These are phyloP conservation scores for Distichodus sexfasciatus DNA, from an alignment of 2,797 vertebrate genomes.

Conservation along the genomic window DNA sequence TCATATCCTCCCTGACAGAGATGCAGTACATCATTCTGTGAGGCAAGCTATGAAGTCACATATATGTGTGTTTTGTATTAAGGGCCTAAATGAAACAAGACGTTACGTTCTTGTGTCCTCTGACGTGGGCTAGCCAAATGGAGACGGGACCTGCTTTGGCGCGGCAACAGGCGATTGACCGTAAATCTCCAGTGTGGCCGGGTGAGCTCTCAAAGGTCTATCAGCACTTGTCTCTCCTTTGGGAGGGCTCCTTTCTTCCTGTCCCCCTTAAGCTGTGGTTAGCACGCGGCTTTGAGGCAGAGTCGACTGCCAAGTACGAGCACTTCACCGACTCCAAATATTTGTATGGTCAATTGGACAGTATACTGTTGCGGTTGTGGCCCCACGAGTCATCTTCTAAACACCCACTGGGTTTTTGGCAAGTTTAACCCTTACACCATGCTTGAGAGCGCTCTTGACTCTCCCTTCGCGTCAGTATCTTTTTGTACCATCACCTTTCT, in stretches of 20 bases:
- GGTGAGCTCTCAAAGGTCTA: conserved; percentile 58
- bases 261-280: conserved; percentile 71
- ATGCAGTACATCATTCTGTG: conserved; percentile 59
- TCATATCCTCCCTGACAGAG: conserved; percentile 59
- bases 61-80: conserved; percentile 69
- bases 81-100: conserved; percentile 63
- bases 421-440: conserved; percentile 57
- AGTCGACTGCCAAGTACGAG: conserved; percentile 67
- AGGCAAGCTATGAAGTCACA: conserved; percentile 59
- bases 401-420: conserved; percentile 56
- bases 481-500: not conserved
- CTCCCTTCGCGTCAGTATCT: not conserved
- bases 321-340: conserved; percentile 68
- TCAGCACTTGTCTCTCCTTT: conserved; percentile 68
- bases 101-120: conserved; percentile 57
- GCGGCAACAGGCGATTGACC: conserved; percentile 54
- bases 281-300: conserved; percentile 62
- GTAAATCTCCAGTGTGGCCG: conserved; percentile 60
- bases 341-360: conserved; percentile 73
- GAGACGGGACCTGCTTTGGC: conserved; percentile 45
- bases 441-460: not conserved
- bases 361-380: conserved; percentile 63
- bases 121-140: conserved; percentile 52
- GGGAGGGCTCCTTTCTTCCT: conserved; percentile 52
- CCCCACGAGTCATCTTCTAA: conserved; percentile 64